phyloP scores from a whole-genome alignment of 2,797 vertebrate genomes.

The Chelmon rostratus region DNA sequence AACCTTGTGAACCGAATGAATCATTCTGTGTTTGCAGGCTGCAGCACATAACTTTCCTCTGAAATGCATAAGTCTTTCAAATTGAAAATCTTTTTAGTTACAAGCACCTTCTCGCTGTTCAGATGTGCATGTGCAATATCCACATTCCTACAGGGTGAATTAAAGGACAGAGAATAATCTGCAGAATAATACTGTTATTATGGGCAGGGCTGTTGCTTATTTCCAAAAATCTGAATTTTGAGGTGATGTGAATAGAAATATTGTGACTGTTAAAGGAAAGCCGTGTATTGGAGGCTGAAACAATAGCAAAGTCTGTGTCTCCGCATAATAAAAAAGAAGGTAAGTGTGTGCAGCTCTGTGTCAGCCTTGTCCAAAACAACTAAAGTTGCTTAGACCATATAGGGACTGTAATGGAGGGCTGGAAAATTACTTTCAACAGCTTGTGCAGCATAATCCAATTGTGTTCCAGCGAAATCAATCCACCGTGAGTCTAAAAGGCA shows the following conservation, averaged over 20 bases:
- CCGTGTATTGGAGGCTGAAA: background rate
- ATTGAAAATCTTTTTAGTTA: slow-evolving; percentile 60
- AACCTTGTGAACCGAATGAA: slow-evolving; percentile 79
- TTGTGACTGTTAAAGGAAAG: background rate
- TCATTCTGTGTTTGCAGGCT: slow-evolving; percentile 66
- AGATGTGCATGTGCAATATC: slow-evolving; percentile 12
- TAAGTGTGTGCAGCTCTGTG: background rate
- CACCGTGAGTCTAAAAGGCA: slow-evolving; percentile 36
- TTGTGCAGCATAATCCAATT: slow-evolving; percentile 44
- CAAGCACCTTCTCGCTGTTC: slow-evolving; percentile 46
- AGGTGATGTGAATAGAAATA: slow-evolving; percentile 11
- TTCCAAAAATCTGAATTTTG: slow-evolving; percentile 1
- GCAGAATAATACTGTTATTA: background rate
- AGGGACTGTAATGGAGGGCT: slow-evolving; percentile 10
- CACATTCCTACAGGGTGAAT: slow-evolving; percentile 13
- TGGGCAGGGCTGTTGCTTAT: background rate
- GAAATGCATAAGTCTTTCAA: slow-evolving; percentile 64
- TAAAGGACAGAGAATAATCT: slow-evolving; percentile 19
- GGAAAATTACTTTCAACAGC: slow-evolving; percentile 31
- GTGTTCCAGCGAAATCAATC: slow-evolving; percentile 49
- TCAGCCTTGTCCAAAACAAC: slow-evolving; percentile 3
- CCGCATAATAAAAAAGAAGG: background rate
- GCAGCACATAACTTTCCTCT: slow-evolving; percentile 59
- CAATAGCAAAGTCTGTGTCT: background rate
- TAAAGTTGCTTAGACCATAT: slow-evolving; percentile 27